Conservation (phyloP, 2,888 invertebrate species). For the Saturnia pavonia region DNA sequence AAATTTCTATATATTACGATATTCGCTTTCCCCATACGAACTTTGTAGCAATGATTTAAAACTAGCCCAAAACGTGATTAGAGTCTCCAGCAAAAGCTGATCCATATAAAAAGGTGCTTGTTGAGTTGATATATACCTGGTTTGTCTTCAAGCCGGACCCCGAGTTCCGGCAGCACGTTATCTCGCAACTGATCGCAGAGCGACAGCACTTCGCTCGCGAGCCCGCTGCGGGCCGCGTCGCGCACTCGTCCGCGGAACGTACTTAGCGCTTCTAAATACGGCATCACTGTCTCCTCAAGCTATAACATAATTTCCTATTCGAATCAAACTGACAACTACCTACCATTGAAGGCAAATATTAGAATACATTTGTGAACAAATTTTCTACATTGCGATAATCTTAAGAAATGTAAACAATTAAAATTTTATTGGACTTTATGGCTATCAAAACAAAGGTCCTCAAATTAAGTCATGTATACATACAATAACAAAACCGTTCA, state of each 20-base stretch:
- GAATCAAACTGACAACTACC: background rate
- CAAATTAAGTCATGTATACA: too few relatives aligned
- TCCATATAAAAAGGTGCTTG: too few relatives aligned
- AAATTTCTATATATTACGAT: too few relatives aligned
- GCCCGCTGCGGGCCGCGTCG: constrained; percentile 57
- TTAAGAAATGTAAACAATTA: too few relatives aligned
- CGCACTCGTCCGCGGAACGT: constrained; percentile 87
- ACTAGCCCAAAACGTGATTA: too few relatives aligned
- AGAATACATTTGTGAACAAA: too few relatives aligned
- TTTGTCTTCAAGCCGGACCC: constrained; percentile 96
- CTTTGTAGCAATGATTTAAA: too few relatives aligned
- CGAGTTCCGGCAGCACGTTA: constrained; percentile 92
- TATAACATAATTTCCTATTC: constrained; percentile 39
- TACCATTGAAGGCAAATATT: background rate
- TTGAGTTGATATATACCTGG: constrained; percentile 76
- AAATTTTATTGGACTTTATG: too few relatives aligned
- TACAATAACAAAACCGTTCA: too few relatives aligned
- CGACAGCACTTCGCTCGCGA: constrained; percentile 86
- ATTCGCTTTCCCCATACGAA: background rate
- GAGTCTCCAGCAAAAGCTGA: too few relatives aligned
- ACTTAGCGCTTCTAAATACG: constrained; percentile 92
- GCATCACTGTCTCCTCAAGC: constrained; percentile 92
- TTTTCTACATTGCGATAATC: too few relatives aligned
- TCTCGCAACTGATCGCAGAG: constrained; percentile 96
- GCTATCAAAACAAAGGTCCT: too few relatives aligned